phyloP scores from a whole-genome alignment of 2,888 invertebrate genomes.

The Pomacea canaliculata region DNA sequence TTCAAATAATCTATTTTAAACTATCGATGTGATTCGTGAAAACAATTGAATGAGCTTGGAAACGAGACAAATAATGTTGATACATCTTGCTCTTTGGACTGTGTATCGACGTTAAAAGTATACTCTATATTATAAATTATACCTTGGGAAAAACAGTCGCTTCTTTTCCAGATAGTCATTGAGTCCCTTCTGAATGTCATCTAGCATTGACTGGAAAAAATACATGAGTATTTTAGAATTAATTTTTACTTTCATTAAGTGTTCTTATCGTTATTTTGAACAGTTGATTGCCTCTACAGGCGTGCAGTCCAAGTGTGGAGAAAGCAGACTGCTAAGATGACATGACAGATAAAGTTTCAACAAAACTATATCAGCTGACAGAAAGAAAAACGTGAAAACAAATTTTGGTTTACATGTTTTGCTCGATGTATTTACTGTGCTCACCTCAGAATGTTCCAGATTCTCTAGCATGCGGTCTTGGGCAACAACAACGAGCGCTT shows the following conservation, averaged over 20 bases:
- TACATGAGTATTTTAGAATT: not conserved
- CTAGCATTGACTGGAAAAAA: conserved; percentile 64
- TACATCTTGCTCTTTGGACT: no score
- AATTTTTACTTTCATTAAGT: not conserved
- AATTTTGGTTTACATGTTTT: not conserved
- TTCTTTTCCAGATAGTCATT: conserved; percentile 69
- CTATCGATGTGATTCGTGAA: no score
- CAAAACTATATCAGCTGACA: no score
- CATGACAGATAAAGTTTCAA: no score
- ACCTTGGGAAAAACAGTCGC: conserved; percentile 69
- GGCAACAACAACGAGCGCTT: conserved; percentile 65
- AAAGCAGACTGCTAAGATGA: no score
- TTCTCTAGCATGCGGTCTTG: conserved; percentile 68
- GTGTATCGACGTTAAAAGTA: no score
- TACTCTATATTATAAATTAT: not conserved
- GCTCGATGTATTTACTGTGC: not conserved
- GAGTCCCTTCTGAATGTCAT: conserved; percentile 67
- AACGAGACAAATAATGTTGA: no score
- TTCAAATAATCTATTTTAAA: not conserved
- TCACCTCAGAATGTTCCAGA: conserved; percentile 66
- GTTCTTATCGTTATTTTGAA: no score
- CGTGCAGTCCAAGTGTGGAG: no score
- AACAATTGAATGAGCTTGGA: no score
- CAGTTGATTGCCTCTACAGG: no score
- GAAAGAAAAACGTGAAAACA: no score